Base-by-base conservation (phyloP, 2,113 vertebrate genomes). In the Micromys minutus region DNA sequence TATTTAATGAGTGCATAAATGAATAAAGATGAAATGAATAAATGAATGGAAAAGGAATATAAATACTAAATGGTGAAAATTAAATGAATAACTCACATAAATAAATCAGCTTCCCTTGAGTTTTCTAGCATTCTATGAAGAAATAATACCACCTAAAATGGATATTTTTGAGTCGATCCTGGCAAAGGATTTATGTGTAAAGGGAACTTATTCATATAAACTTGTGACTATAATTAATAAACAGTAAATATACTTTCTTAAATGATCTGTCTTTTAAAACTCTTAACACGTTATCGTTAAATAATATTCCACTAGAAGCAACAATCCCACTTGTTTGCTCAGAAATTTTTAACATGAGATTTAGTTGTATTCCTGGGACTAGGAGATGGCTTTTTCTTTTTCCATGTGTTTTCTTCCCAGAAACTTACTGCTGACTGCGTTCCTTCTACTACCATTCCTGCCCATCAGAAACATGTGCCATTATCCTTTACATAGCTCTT, bases 1-100 rank as follows among this genome's bases (percentile, higher is more conserved):
- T 98, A 98, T 98, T 98, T 98, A 98, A 98, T 98, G 98, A 98
- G 97, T 97, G 97, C 96, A 98, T 98, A 98, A 97, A 98, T 99
- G 97, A 98, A 98, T 98, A 98, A 97, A 98, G 98, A 98, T 97
- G 87, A 97, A 97, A 96, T 92, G 98, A 98, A 98, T 98, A 98
- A 98, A 98, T 98, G 97, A 98, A 98, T 98, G 97, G 85, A 90
- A 98, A 98, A 97, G 92, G 65, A 98, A 96, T 95, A 98, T 98
- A 98, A 98, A 98, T 98, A 97, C 97, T 98, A 98, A 98, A 97
- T 97, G 95, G 91, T 63, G 2, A 96, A 98, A 98, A 98, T 98
- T 98, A 98, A 98, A 98, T 98, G 92, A 98, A 98, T 98, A 98
- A 98, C 97, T 98, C 94, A 96, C 95, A 98, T 98, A 83, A 98